Evolutionary conservation across 2,113 vertebrate species (phyloP), one percentile per base, ranked within the genome.

Genomic region (Solea senegalensis): DNA sequence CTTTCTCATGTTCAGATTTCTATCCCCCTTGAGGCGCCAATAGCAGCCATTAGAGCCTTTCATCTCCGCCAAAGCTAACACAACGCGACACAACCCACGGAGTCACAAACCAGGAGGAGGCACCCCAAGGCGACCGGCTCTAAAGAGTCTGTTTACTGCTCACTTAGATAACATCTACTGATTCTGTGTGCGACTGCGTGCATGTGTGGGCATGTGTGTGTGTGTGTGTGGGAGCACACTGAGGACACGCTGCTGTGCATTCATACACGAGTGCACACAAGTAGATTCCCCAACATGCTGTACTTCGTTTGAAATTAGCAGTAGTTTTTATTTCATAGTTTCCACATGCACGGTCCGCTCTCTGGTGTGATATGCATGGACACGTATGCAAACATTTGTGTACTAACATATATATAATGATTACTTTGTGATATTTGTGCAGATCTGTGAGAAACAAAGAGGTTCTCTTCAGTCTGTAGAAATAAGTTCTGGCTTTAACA

Each of bases 141-240:
- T 85, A 84, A 88, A 90, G 73, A 78, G 76, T 83, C 74, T 86
- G 84, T 86, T 86, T 90, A 74, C 82, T 77, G 84, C 85, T 91
- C 84, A 82, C 84, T 92, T 88, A 86, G 84, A 85, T 86, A 74
- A 88, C 84, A 82, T 89, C 82, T 53, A 71, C 69, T 64, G 55
- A 86, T 80, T 68, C 62, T 45, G 52, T 59, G 73, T 63, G 59
- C 15, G 41, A 46, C 61, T 64, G 51, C 16, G 66, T 56, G 62
- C 15, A 54, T 68, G 52, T 34, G 62, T 51, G 65, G 45, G 60
- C 68, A 68, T 66, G 56, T 54, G 69, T 26, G 56, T 21, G 55
- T 69, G 39, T 48, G 68, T 65, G 67, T 77, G 69, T 26, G 56
- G 34, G 65, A 59, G 65, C 57, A 76, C 49, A 59, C 45, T 0